Evolutionary conservation across 2,797 vertebrate species (phyloP).

Genomic region (Typhlichthys eigenmanni): DNA sequence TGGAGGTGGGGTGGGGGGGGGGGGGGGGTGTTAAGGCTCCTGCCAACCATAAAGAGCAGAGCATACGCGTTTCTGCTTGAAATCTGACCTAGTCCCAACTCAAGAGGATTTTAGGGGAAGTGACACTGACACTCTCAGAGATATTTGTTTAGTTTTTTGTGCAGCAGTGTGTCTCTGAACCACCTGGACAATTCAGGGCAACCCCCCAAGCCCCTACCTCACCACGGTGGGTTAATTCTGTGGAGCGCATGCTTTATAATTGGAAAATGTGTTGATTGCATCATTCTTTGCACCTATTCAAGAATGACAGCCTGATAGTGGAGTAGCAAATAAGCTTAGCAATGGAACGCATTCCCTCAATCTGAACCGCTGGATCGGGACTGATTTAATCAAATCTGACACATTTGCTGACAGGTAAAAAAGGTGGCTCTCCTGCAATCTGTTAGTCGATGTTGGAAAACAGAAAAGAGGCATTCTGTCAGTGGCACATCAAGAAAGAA

Average conservation of each 20-base stretch:
- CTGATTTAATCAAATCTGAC: slow-evolving; percentile 4
- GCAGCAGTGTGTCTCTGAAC: slow-evolving; percentile 18
- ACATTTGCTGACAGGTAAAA: slow-evolving; percentile 4
- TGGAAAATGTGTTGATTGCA: slow-evolving; percentile 28
- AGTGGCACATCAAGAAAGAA: slow-evolving; percentile 48
- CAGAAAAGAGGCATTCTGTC: slow-evolving; percentile 45
- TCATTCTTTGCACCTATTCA: not conserved
- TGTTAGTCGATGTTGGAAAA: slow-evolving; percentile 33
- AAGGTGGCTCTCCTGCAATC: slow-evolving; percentile 4
- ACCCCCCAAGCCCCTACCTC: too few species aligned
- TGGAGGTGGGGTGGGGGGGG: not conserved
- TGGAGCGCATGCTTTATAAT: slow-evolving; percentile 32
- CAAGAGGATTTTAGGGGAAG: slow-evolving; percentile 5
- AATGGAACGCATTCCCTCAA: not conserved
- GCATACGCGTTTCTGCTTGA: slow-evolving; percentile 59
- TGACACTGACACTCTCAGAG: slow-evolving; percentile 18
- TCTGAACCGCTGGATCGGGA: not conserved
- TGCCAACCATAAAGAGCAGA: slow-evolving; percentile 43
- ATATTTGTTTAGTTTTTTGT: not conserved
- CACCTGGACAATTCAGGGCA: slow-evolving; percentile 37
- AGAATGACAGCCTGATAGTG: not conserved
- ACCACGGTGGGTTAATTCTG: slow-evolving; percentile 35
- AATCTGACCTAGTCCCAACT: slow-evolving; percentile 30
- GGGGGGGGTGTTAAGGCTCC: slow-evolving; percentile 13
- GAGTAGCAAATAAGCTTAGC: not conserved